Percentiles rank a stretch among this genome's conserved stretches.
phyloP scores from a whole-genome alignment of 2,888 invertebrate species.

The Diadegma fenestrale region DNA sequence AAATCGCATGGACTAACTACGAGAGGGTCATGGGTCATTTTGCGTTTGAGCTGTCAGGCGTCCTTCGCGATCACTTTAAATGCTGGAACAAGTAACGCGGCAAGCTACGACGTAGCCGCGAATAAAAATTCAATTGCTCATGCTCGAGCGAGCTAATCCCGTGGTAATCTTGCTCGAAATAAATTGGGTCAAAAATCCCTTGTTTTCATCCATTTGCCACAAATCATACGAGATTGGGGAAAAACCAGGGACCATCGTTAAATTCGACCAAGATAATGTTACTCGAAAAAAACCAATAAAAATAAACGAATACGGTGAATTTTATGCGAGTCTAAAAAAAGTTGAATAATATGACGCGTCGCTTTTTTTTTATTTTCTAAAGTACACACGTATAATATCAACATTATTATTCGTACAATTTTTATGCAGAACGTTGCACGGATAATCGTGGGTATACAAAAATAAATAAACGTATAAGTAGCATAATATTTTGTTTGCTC shows the following conservation, averaged over 20 bases:
- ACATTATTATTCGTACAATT: constrained; percentile 33
- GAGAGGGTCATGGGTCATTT: constrained; percentile 55
- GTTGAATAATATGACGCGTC: constrained; percentile 34
- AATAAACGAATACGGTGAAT: neutral
- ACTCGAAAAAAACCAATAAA: neutral
- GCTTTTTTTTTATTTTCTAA: constrained; percentile 44
- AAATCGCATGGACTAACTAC: constrained; percentile 7
- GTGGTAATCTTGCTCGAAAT: neutral
- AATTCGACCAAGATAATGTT: neutral
- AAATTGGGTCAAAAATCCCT: neutral
- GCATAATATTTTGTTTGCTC: constrained; percentile 24
- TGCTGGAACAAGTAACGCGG: neutral
- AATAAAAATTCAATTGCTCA: constrained; percentile 20
- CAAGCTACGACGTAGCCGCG: neutral
- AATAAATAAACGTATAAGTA: constrained; percentile 63
- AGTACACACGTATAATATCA: constrained; percentile 50
- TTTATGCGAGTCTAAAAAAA: neutral
- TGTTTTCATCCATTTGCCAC: neutral
- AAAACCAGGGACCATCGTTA: neutral
- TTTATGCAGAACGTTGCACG: constrained; percentile 33
- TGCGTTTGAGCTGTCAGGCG: constrained; percentile 42
- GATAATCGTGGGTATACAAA: constrained; percentile 60
- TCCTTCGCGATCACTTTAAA: constrained; percentile 18
- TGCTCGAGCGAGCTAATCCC: neutral
- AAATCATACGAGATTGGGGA: neutral